Conservation (phyloP, 35 echinoderm and acorn worm species). For the Holothuria glaberrima region DNA sequence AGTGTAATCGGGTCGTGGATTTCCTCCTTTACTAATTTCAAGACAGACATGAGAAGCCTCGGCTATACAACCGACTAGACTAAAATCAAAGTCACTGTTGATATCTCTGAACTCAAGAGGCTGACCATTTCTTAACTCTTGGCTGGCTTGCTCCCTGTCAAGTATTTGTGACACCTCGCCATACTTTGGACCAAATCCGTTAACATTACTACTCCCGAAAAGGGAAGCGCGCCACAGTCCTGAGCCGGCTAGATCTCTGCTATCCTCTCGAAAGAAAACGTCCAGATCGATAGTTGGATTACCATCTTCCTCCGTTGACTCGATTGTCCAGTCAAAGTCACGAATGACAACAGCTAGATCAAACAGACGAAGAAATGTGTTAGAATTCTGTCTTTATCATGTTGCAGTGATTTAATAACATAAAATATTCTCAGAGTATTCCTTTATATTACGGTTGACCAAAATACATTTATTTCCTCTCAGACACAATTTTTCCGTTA, state of each 20-base stretch:
- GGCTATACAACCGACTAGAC: slow-evolving; percentile 19
- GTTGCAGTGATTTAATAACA: too few species aligned
- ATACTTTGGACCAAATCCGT: slow-evolving; percentile 54
- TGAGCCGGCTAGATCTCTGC: slow-evolving; percentile 48
- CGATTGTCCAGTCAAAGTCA: slow-evolving; percentile 54
- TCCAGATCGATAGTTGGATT: slow-evolving; percentile 58
- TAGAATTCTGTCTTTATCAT: too few species aligned
- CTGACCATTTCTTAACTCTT: slow-evolving; percentile 13
- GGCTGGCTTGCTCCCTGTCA: slow-evolving; percentile 50
- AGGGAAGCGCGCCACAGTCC: slow-evolving; percentile 69
- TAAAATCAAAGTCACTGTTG: slow-evolving; percentile 25
- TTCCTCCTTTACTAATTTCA: slow-evolving; percentile 8
- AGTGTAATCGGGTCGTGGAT: slow-evolving; percentile 26
- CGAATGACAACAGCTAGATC: slow-evolving; percentile 60
- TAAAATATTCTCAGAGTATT: too few species aligned
- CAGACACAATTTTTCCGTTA: too few species aligned
- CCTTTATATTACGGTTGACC: too few species aligned
- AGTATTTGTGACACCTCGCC: slow-evolving; percentile 65
- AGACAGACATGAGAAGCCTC: slow-evolving; percentile 10
- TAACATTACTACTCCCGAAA: slow-evolving; percentile 63
- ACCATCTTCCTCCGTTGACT: slow-evolving; percentile 46
- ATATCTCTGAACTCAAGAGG: slow-evolving; percentile 36
- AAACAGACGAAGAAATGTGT: neutral
- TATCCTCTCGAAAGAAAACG: slow-evolving; percentile 58
- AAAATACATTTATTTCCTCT: too few species aligned